Evolutionary conservation across 2,113 vertebrate genomes (phyloP).

Genomic region (Crotalus helleri): DNA sequence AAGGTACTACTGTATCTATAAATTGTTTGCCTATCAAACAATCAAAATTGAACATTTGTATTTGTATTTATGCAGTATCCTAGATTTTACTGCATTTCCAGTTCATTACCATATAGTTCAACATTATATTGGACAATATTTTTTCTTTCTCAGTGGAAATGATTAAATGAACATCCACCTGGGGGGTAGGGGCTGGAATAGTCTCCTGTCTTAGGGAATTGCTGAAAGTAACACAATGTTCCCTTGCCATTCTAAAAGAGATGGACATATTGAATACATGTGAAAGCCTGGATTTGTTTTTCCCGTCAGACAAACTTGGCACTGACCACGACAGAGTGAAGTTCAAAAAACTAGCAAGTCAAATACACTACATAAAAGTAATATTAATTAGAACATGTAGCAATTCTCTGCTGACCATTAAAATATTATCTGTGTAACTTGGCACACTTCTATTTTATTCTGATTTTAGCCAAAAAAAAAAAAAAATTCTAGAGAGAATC

Average conservation of each 20-base stretch:
- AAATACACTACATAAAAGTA: constrained; percentile 2
- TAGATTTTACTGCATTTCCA: background rate
- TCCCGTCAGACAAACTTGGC: constrained; percentile 1
- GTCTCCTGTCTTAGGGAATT: background rate
- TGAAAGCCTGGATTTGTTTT: constrained; percentile 1
- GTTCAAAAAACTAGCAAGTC: constrained; percentile 16
- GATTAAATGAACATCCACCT: background rate
- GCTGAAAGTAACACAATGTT: background rate
- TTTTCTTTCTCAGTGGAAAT: background rate
- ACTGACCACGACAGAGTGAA: background rate
- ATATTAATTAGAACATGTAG: background rate
- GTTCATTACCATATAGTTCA: background rate
- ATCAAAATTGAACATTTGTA: background rate
- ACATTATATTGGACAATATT: background rate
- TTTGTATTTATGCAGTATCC: background rate
- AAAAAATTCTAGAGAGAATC: background rate
- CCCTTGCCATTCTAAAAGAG: background rate
- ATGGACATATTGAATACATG: background rate
- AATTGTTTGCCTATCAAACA: background rate
- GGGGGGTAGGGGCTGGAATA: background rate
- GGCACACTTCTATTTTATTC: background rate
- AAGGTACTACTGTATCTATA: background rate
- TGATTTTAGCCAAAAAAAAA: background rate
- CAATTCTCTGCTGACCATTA: constrained; percentile 20
- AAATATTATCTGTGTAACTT: background rate